These are phyloP conservation scores for Syritta pipiens DNA, from an alignment of 2,888 invertebrate genomes.

Conservation along the genomic window DNA sequence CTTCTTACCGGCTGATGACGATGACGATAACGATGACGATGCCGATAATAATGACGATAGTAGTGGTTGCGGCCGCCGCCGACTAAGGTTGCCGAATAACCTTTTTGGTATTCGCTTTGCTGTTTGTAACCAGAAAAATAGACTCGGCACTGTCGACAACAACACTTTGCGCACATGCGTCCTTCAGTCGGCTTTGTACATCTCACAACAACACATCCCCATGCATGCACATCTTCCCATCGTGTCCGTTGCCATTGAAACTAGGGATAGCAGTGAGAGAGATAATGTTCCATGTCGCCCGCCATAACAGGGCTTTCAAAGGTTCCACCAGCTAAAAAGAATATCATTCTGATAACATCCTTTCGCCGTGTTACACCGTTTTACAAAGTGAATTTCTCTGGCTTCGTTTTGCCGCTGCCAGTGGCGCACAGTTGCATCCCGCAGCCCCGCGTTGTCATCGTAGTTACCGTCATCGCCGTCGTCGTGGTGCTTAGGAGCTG, in stretches of 20 bases:
- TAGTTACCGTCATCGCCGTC: neutral
- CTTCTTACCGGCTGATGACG: neutral
- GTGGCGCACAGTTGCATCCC: constrained; percentile 25
- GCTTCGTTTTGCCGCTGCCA: constrained; percentile 10
- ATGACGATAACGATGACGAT: constrained; percentile 4
- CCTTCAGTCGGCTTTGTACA: constrained; percentile 40
- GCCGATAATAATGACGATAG: constrained; percentile 8
- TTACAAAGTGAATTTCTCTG: constrained; percentile 55
- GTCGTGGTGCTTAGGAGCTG: neutral
- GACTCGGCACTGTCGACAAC: constrained; percentile 24
- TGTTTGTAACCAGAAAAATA: constrained; percentile 20
- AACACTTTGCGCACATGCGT: constrained; percentile 62
- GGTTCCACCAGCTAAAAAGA: constrained; percentile 46
- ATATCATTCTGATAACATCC: constrained; percentile 68
- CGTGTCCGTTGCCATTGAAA: constrained; percentile 17
- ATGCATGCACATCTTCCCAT: constrained; percentile 31
- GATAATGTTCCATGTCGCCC: constrained; percentile 56
- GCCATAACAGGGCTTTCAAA: constrained; percentile 45
- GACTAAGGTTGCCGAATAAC: constrained; percentile 35
- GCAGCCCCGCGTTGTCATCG: constrained; percentile 9
- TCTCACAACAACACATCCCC: constrained; percentile 45
- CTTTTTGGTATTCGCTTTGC: constrained; percentile 44
- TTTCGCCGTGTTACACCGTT: constrained; percentile 66
- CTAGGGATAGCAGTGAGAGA: constrained; percentile 44
- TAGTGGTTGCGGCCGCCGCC: neutral